phyloP scores from a whole-genome alignment of 2,888 invertebrate species.

The Polydrusus pterygomalis region DNA sequence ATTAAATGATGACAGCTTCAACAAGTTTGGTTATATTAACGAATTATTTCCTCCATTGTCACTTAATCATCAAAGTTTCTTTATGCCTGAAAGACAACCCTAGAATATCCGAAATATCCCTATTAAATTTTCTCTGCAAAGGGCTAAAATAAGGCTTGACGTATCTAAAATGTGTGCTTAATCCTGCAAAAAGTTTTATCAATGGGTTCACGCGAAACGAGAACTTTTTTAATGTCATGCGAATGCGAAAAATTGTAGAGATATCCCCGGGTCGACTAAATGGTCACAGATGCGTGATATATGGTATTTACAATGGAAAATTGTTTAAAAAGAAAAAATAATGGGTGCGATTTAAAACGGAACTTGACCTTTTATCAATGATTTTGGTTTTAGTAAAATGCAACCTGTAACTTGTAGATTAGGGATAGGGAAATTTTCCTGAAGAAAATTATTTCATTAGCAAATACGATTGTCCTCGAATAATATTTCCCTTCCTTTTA shows the following conservation, averaged over 20 bases:
- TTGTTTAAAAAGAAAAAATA: constrained; percentile 27
- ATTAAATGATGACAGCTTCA: too few species aligned
- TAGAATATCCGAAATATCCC: constrained; percentile 9
- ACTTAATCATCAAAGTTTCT: background rate
- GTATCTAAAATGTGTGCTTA: constrained; percentile 38
- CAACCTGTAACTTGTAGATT: background rate
- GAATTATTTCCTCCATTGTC: background rate
- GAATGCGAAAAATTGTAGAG: constrained; percentile 33
- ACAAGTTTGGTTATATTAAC: background rate
- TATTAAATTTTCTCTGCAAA: constrained; percentile 9
- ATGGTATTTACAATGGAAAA: constrained; percentile 22
- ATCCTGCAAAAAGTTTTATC: constrained; percentile 41
- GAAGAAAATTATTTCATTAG: too few species aligned
- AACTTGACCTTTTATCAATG: background rate
- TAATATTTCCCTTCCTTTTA: too few species aligned
- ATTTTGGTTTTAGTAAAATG: background rate
- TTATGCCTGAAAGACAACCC: background rate
- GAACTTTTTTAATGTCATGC: constrained; percentile 36
- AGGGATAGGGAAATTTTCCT: too few species aligned
- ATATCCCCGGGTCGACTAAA: constrained; percentile 30
- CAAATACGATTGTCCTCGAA: too few species aligned
- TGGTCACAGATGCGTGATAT: constrained; percentile 42
- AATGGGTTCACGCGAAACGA: constrained; percentile 27
- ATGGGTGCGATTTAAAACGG: constrained; percentile 18
- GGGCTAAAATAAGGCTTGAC: constrained; percentile 33